Evolutionary conservation across 2,797 vertebrate genomes (phyloP), one percentile per base, ranked within the genome.

Genomic region (Sebastes iracundus): DNA sequence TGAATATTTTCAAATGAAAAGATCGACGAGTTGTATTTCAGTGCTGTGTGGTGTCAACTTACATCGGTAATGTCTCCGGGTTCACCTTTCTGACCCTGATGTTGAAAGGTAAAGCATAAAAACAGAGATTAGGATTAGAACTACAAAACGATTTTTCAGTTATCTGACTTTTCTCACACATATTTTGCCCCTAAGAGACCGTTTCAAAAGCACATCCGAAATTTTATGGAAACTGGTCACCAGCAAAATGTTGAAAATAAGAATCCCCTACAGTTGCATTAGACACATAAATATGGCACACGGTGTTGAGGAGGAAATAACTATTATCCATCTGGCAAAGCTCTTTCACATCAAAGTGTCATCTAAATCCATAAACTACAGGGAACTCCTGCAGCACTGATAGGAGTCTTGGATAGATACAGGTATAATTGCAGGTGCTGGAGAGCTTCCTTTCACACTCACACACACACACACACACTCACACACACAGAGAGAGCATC

Each of bases 41-140:
- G 32, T 25, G 46, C 18, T 7, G 66, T 65, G 46, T 59, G 16
- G 23, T 66, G 66, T 69, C 25, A 13, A 96, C 98, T 97, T 95
- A 99, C 98, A 96, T 98, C 96, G 77, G 96, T 96, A 92, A 98
- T 97, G 85, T 99, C 97, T 68, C 98, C 98, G 1, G 97, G 98
- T 96, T 98, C 98, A 13, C 98, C 98, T 93, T 99, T 99, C 93
- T 98, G 97, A 72, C 98, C 98, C 98, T 99, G 91, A 65, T 53
- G 20, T 81, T 76, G 67, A 56, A 81, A 52, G 69, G 61, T 16
- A 49, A 77, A 83, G 53, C 58, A 88, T 32, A 79, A 79, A 61
- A 68, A 79, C 35, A 87, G 2, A 2, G 5, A 83, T 79, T 58
- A 71, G 55, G 59, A 65, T 81, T 11, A 53, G 27, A 30, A 58